Base-by-base conservation (phyloP, 2,888 invertebrate species). In the Eubasilissa splendida region DNA sequence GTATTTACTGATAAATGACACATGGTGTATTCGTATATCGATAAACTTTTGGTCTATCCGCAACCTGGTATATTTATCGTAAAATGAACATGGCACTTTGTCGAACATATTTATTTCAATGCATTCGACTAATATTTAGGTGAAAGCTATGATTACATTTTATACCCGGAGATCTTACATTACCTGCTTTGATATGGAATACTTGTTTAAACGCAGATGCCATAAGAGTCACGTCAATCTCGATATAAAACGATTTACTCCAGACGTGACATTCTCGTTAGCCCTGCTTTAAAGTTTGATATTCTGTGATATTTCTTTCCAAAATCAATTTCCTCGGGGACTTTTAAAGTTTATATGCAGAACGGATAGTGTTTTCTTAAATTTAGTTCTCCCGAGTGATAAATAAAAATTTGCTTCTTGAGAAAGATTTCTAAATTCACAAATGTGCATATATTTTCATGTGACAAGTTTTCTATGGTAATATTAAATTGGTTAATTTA, bases 221-320 rank as follows among this genome's bases (percentile, higher is more conserved):
- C 52, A 60, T 75, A 60, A 75, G 60, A 60, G 60, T 75, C 75
- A 75, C 75, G 75, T 75, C 75, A 75, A 75, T 75, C 60, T 75
- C 60, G 60, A 60, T 75, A 75, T 75, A 75, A 75, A 75, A 60
- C 75, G 60, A 75, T 75, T 75, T 75, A 75, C 75, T 75, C 75
- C 75, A 60, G 60, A 60, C 75, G 60, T 75, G 75, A 75, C 75
- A 75, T 60, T 75, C 75, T 75, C 75, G 75, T 75, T 75, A 75
- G 60, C 59, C 53, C 42, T 12, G 75, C 75, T 60, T 60, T 75
- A 75, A 75, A 75, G 60, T 75, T 75, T 50, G 60, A 76, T 76
- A 76, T 63, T 76, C 54, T 76, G 56, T 52, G 14, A 76, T 76
- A 60, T 66, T 65, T 54, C 76, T 54, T 76, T 11, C 54, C 33